phyloP scores from a whole-genome alignment of 1,140 invertebrate genomes.

The Drosophila orosa region DNA sequence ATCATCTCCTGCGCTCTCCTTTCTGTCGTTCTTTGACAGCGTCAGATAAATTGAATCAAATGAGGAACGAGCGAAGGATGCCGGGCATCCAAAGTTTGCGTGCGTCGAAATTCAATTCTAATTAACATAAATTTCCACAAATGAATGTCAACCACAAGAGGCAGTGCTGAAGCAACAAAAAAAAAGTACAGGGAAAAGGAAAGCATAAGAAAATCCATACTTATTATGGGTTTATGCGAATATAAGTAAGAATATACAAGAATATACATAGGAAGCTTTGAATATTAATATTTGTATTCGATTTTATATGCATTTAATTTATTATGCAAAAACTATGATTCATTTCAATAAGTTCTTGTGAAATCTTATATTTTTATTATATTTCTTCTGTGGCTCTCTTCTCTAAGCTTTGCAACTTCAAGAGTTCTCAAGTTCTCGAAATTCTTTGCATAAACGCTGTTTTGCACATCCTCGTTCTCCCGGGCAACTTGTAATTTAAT shows the following conservation, averaged over 20 bases:
- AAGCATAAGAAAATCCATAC: slow-evolving; percentile 1
- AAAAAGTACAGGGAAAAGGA: background rate
- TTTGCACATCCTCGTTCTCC: slow-evolving; percentile 27
- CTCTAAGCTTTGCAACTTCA: background rate
- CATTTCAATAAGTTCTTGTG: too few relatives aligned
- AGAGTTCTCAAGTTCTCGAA: background rate
- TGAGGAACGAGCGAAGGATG: slow-evolving; percentile 48
- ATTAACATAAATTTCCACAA: slow-evolving; percentile 83
- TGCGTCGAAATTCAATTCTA: slow-evolving; percentile 81
- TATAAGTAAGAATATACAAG: too few relatives aligned
- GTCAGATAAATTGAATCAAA: slow-evolving; percentile 80
- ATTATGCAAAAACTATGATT: background rate
- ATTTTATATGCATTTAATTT: background rate
- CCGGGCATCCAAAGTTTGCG: slow-evolving; percentile 64
- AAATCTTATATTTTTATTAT: too few relatives aligned
- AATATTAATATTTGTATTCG: too few relatives aligned
- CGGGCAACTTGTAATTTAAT: slow-evolving; percentile 72
- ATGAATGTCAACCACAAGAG: slow-evolving; percentile 79
- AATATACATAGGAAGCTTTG: too few relatives aligned
- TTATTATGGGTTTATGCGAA: slow-evolving; percentile 5
- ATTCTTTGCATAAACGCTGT: slow-evolving; percentile 1
- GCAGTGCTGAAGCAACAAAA: slow-evolving; percentile 7
- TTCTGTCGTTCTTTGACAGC: slow-evolving; percentile 54
- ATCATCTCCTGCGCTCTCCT: background rate
- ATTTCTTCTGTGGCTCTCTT: too few relatives aligned